Percentiles rank a stretch among this genome's conserved stretches.
Evolutionary conservation across 2,113 vertebrate genomes (phyloP).

Genomic region (Channa maculata): DNA sequence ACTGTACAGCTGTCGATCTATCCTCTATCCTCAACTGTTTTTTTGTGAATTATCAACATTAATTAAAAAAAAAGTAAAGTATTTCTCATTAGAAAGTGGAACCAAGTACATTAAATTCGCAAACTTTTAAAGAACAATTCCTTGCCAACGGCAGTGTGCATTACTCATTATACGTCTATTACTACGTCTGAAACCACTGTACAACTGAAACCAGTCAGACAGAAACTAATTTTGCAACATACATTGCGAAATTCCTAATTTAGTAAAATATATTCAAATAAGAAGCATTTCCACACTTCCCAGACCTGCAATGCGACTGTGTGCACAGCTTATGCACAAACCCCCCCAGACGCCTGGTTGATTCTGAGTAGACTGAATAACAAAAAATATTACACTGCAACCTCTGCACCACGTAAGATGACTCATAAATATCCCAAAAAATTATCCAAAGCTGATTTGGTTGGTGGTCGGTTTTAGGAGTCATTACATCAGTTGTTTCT

Average conservation of each 20-base stretch:
- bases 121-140: not conserved
- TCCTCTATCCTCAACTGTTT: too few relatives aligned
- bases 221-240: not conserved
- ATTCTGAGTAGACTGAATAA: not conserved
- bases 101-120: not conserved
- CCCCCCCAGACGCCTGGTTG: slow-evolving; percentile 1
- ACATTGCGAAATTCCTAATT: not conserved
- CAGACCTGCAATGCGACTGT: slow-evolving; percentile 9
- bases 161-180: too few relatives aligned
- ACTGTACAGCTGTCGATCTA: too few relatives aligned
- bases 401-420: not conserved
- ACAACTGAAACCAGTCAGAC: not conserved
- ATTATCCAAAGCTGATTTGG: not conserved
- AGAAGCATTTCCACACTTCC: not conserved
- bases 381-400: not conserved
- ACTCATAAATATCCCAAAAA: slow-evolving; percentile 11
- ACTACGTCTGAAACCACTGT: not conserved
- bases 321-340: not conserved
- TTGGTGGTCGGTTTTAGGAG: not conserved
- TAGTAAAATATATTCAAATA: not conserved
- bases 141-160: not conserved
- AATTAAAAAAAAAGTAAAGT: too few relatives aligned
- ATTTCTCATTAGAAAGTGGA: too few relatives aligned
- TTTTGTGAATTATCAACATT: too few relatives aligned
- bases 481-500: slow-evolving; percentile 30